phyloP scores from a whole-genome alignment of 1,140 invertebrate genomes.

The Drosophila subpulchrella region DNA sequence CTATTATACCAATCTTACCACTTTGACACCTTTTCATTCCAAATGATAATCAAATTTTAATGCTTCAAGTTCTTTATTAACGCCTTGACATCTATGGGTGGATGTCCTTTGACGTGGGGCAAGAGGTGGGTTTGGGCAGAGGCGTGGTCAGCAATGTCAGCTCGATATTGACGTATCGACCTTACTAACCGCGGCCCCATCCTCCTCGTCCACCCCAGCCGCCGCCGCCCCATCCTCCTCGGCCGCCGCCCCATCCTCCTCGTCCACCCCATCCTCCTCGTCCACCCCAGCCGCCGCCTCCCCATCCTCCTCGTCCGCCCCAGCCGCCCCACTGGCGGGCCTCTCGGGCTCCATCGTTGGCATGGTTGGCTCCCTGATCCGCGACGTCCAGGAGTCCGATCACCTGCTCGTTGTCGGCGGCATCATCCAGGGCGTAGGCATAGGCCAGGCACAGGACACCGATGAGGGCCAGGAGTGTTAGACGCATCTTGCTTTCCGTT shows the following conservation, averaged over 20 bases:
- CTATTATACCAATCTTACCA: slow-evolving; percentile 8
- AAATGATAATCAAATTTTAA: slow-evolving; percentile 19
- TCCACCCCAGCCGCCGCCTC: neutral
- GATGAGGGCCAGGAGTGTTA: slow-evolving; percentile 40
- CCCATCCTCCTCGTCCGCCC: slow-evolving; percentile 4
- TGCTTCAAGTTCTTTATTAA: slow-evolving; percentile 49
- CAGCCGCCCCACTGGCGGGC: slow-evolving; percentile 32
- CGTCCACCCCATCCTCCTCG: neutral
- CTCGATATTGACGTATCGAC: too few relatives aligned
- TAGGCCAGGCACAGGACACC: slow-evolving; percentile 49
- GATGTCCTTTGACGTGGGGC: neutral
- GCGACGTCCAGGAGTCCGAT: slow-evolving; percentile 48
- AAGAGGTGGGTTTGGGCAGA: neutral
- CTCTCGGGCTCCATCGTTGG: slow-evolving; percentile 45
- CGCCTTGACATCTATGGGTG: slow-evolving; percentile 11
- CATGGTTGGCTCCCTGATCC: slow-evolving; percentile 37
- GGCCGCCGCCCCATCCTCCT: slow-evolving; percentile 5
- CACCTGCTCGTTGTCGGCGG: slow-evolving; percentile 14
- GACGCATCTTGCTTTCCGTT: slow-evolving; percentile 38
- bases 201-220: slow-evolving; percentile 5
- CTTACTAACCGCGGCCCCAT: slow-evolving; percentile 16
- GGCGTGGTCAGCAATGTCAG: slow-evolving; percentile 13
- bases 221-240: slow-evolving; percentile 20
- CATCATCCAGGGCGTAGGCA: slow-evolving; percentile 37
- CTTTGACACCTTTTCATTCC: slow-evolving; percentile 7